phyloP scores from a whole-genome alignment of 2,888 invertebrate genomes.

The Limnephilus lunatus region DNA sequence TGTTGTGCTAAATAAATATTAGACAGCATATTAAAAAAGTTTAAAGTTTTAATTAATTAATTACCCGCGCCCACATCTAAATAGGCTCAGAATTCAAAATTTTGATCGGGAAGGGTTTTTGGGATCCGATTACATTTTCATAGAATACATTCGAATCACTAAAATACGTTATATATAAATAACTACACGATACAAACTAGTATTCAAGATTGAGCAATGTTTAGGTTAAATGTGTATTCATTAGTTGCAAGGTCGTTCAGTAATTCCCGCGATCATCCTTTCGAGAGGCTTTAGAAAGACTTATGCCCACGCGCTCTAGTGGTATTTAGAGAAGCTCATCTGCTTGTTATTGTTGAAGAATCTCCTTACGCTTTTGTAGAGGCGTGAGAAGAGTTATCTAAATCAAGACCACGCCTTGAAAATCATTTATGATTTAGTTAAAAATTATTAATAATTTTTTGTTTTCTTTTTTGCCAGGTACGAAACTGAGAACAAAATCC shows the following conservation, averaged over 20 bases:
- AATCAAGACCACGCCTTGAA: not conserved
- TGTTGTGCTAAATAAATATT: too few relatives aligned
- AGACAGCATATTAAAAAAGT: too few relatives aligned
- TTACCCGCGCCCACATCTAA: too few relatives aligned
- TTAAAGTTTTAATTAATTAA: too few relatives aligned
- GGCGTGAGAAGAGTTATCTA: not conserved
- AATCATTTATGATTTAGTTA: not conserved
- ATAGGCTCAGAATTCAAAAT: not conserved
- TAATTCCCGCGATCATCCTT: not conserved
- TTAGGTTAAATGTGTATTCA: not conserved
- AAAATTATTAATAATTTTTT: conserved; percentile 38
- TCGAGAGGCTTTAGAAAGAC: not conserved
- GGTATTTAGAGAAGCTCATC: not conserved
- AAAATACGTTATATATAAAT: not conserved
- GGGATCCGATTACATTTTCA: not conserved
- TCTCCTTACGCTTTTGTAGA: too few relatives aligned
- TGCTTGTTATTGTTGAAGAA: not conserved
- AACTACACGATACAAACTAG: not conserved
- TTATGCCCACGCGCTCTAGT: not conserved
- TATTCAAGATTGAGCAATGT: not conserved
- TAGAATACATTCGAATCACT: not conserved
- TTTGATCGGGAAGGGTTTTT: not conserved
- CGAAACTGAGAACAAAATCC: conserved; percentile 78
- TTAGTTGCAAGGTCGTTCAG: not conserved
- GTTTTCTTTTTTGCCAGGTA: conserved; percentile 71